These are phyloP conservation scores for Myanophis thanlyinensis DNA, from an alignment of 2,113 vertebrate species.

Conservation along the genomic window DNA sequence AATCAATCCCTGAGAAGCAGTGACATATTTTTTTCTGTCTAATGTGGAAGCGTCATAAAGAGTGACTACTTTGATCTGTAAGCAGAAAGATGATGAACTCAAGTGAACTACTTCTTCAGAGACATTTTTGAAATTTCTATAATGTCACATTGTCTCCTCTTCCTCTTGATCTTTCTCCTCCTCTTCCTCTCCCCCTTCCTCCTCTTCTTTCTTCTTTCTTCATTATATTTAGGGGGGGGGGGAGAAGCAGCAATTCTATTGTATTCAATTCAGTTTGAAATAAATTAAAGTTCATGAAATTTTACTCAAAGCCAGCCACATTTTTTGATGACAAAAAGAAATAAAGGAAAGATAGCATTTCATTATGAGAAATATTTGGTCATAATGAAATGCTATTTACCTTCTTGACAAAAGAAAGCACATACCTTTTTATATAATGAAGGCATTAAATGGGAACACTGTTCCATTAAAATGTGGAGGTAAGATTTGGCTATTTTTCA, in stretches of 20 bases:
- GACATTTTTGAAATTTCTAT: neutral
- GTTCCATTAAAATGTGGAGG: constrained; percentile 53
- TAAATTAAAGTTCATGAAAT: neutral
- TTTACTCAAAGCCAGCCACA: neutral
- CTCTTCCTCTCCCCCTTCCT: too few species aligned
- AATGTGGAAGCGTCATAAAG: neutral
- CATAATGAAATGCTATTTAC: constrained; percentile 44
- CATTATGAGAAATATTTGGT: neutral
- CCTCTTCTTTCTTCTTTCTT: neutral
- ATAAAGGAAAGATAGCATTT: neutral
- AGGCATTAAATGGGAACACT: constrained; percentile 42
- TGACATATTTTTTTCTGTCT: neutral
- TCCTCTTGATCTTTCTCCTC: too few species aligned
- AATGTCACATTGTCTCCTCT: neutral
- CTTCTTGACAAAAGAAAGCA: constrained; percentile 30
- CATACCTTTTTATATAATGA: constrained; percentile 49
- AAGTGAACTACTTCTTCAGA: neutral
- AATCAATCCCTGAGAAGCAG: neutral
- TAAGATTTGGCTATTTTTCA: constrained; percentile 63
- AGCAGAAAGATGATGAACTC: neutral
- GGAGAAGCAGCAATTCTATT: neutral
- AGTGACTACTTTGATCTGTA: neutral
- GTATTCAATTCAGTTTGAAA: neutral
- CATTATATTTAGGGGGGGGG: neutral
- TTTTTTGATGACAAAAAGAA: neutral